phyloP scores from a whole-genome alignment of 1,140 invertebrate genomes.

The Dendrolimus punctatus region DNA sequence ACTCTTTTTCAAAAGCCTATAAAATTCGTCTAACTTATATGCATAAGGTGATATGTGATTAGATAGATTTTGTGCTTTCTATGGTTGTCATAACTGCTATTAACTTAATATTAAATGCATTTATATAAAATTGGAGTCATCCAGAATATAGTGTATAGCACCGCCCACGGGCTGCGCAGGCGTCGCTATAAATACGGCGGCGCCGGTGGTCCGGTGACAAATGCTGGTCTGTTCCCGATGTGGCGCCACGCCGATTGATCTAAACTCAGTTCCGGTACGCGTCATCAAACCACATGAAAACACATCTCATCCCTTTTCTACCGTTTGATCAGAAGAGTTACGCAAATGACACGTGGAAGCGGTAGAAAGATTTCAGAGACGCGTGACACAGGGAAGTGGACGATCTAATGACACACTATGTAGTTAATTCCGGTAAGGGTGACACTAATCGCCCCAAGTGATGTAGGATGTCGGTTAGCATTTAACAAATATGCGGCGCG shows the following conservation, averaged over 20 bases:
- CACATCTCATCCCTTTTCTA: slow-evolving; percentile 16
- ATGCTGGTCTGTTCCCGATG: slow-evolving; percentile 50
- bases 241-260: slow-evolving; percentile 55
- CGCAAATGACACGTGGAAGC: slow-evolving; percentile 3
- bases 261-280: slow-evolving; percentile 35
- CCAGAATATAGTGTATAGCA: slow-evolving; percentile 2
- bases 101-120: no score
- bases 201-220: slow-evolving; percentile 68
- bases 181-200: slow-evolving; percentile 64
- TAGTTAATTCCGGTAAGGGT: slow-evolving; percentile 41
- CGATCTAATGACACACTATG: slow-evolving; percentile 36
- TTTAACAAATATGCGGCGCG: slow-evolving; percentile 31
- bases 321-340: slow-evolving; percentile 13
- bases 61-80: no score
- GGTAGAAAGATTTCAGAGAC: slow-evolving; percentile 2
- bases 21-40: no score
- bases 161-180: slow-evolving; percentile 54
- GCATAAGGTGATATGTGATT: no score
- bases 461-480: slow-evolving; percentile 24
- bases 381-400: slow-evolving; percentile 33
- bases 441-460: slow-evolving; percentile 45
- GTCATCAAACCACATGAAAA: slow-evolving; percentile 18
- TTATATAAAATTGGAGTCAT: no score
- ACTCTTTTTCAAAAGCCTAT: no score
- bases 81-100: no score